These are phyloP conservation scores for Aptenodytes forsteri DNA, from an alignment of 2,113 vertebrate species.

Conservation along the genomic window DNA sequence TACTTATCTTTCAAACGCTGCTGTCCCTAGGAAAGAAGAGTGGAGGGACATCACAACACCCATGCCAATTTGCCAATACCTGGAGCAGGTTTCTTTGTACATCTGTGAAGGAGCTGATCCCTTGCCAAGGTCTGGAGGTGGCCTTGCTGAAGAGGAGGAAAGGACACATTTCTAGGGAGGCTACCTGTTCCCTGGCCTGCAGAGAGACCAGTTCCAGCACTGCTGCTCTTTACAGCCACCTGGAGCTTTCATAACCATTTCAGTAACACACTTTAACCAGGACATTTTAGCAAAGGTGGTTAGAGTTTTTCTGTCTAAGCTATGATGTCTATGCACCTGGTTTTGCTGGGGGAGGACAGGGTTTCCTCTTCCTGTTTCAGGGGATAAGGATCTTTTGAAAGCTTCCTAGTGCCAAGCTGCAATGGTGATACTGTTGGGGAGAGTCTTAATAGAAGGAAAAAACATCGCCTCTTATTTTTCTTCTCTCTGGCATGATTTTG, in stretches of 20 bases:
- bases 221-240: background rate
- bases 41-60: background rate
- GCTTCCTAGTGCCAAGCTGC: background rate
- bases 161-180: background rate
- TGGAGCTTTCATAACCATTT: background rate
- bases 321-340: background rate
- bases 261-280: background rate
- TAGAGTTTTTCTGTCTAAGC: background rate
- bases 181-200: rapidly evolving
- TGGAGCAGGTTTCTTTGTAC: background rate
- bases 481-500: background rate
- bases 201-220: background rate
- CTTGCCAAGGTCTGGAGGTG: background rate
- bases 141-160: background rate
- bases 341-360: background rate
- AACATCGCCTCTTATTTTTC: background rate
- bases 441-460: background rate
- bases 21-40: background rate
- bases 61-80: background rate
- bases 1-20: background rate
- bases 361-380: background rate
- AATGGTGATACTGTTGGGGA: background rate
- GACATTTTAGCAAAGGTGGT: background rate
- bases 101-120: background rate
- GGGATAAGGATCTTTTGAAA: background rate